phyloP scores from a whole-genome alignment of 1,140 invertebrate genomes.

The Oncopodura yosiiana region DNA sequence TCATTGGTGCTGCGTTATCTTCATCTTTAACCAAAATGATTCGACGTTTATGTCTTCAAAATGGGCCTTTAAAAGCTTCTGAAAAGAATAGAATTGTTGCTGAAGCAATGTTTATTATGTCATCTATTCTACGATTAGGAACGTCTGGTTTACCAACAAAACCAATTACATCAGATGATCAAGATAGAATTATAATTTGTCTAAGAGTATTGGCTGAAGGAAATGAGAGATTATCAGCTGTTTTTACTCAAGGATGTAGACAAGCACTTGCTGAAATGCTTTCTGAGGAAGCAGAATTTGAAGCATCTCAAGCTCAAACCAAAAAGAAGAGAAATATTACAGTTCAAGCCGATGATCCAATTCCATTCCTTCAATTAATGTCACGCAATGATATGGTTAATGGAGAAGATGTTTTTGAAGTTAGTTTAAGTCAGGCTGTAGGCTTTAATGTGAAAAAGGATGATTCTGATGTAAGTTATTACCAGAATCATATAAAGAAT shows the following conservation, averaged over 20 bases:
- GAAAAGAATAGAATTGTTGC: conserved; percentile 60
- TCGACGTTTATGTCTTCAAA: conserved; percentile 69
- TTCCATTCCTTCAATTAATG: conserved; percentile 73
- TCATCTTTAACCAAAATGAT: conserved; percentile 86
- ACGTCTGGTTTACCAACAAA: conserved; percentile 53
- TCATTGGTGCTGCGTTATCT: conserved; percentile 82
- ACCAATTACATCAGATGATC: conserved; percentile 88
- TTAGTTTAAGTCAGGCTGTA: conserved; percentile 80
- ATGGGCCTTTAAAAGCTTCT: conserved; percentile 55
- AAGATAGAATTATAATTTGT: conserved; percentile 80
- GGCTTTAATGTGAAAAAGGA: conserved; percentile 42
- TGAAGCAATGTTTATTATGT: conserved; percentile 79
- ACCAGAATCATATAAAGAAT: background rate
- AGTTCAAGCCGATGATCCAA: conserved; percentile 77
- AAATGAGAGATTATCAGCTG: conserved; percentile 40
- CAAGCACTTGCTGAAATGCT: conserved; percentile 77
- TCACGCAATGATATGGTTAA: conserved; percentile 61
- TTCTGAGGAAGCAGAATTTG: conserved; percentile 65
- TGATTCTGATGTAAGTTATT: conserved; percentile 37
- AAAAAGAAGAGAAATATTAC: conserved; percentile 50
- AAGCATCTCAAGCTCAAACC: conserved; percentile 48
- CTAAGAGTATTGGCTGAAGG: conserved; percentile 66
- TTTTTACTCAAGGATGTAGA: conserved; percentile 70
- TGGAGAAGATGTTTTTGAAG: conserved; percentile 84
- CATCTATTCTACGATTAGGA: conserved; percentile 74